Evolutionary conservation across 2,888 invertebrate genomes (phyloP).

Genomic region (Campoplex nolae): DNA sequence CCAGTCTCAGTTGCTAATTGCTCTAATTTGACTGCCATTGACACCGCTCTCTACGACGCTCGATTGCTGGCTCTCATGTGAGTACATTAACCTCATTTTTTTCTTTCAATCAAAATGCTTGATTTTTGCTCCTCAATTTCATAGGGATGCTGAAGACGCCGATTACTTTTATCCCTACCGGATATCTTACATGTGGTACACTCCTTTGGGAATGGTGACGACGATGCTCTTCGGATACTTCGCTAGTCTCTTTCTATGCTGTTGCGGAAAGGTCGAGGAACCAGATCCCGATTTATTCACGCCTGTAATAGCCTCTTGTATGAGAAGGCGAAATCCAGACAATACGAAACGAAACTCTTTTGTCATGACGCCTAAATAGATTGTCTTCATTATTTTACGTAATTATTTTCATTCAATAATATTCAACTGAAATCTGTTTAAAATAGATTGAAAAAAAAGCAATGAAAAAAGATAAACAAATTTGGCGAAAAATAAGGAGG

Average conservation of each 20-base stretch:
- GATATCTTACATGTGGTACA: slow-evolving; percentile 91
- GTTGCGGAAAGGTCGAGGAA: slow-evolving; percentile 78
- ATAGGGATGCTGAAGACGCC: slow-evolving; percentile 63
- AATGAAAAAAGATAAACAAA: background rate
- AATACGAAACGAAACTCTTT: slow-evolving; percentile 72
- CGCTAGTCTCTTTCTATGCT: slow-evolving; percentile 84
- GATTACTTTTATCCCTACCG: slow-evolving; percentile 88
- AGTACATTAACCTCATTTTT: background rate
- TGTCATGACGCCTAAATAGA: slow-evolving; percentile 72
- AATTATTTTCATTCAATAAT: background rate
- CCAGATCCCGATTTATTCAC: slow-evolving; percentile 87
- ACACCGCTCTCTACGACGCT: slow-evolving; percentile 48
- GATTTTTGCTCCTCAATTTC: background rate
- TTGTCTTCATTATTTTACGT: background rate
- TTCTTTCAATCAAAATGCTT: background rate
- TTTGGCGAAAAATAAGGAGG: background rate
- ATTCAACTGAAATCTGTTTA: background rate
- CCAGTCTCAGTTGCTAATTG: slow-evolving; percentile 75
- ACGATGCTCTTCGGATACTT: slow-evolving; percentile 86
- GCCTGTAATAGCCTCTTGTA: slow-evolving; percentile 85
- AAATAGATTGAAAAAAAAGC: background rate
- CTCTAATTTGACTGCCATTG: slow-evolving; percentile 63
- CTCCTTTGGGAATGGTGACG: slow-evolving; percentile 86
- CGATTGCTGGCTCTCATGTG: slow-evolving; percentile 37
- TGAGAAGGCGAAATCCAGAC: slow-evolving; percentile 79